Evolutionary conservation across 2,888 invertebrate genomes (phyloP).

Genomic region (Drosophila falleni): DNA sequence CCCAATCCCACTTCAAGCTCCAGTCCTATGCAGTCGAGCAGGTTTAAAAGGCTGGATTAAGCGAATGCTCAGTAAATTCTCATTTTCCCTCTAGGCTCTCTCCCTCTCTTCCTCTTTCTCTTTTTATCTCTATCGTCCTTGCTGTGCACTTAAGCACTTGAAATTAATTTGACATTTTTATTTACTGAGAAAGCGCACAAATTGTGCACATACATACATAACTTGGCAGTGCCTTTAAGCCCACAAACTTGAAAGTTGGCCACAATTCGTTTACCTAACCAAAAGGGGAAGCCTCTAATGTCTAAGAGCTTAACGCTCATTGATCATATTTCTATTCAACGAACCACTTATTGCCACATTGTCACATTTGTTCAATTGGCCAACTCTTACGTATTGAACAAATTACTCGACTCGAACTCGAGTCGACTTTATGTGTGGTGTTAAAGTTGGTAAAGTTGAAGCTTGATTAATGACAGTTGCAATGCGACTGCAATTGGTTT

Average conservation of each 20-base stretch:
- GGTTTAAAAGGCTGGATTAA: slow-evolving; percentile 41
- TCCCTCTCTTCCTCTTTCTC: background rate
- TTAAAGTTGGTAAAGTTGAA: slow-evolving; percentile 51
- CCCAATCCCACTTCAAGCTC: background rate
- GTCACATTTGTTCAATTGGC: slow-evolving; percentile 25
- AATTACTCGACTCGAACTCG: slow-evolving; percentile 32
- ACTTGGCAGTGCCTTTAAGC: slow-evolving; percentile 25
- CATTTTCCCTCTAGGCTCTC: slow-evolving; percentile 14
- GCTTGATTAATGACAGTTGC: slow-evolving; percentile 68
- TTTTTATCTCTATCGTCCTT: background rate
- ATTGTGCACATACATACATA: slow-evolving; percentile 33
- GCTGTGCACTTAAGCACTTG: slow-evolving; percentile 54
- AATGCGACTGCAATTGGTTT: slow-evolving; percentile 63
- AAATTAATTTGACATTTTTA: slow-evolving; percentile 67
- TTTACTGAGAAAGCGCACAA: slow-evolving; percentile 44
- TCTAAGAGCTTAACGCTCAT: slow-evolving; percentile 38
- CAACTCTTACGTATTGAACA: slow-evolving; percentile 20
- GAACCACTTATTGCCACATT: slow-evolving; percentile 1
- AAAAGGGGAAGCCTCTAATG: slow-evolving; percentile 26
- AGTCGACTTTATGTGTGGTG: slow-evolving; percentile 45
- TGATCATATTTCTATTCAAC: slow-evolving; percentile 24
- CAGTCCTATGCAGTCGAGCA: slow-evolving; percentile 12
- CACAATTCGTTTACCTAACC: slow-evolving; percentile 8
- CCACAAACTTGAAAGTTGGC: background rate
- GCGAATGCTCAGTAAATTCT: slow-evolving; percentile 40